Evolutionary conservation across 2,113 vertebrate species (phyloP), one percentile per base, ranked within the genome.

Genomic region (Lichenostomus cassidix): DNA sequence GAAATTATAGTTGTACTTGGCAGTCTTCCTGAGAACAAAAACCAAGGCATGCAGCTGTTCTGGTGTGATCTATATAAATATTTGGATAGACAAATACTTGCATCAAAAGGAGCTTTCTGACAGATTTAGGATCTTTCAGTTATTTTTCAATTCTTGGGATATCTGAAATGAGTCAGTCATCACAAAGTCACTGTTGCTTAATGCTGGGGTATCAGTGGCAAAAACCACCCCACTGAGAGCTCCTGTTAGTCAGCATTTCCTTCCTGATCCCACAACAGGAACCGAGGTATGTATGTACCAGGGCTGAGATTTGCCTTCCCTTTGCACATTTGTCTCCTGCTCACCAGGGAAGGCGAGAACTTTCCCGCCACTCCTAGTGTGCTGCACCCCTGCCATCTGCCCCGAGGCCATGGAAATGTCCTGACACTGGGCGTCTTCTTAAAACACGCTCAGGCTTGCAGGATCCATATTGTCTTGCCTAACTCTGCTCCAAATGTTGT

Each of bases 241-340:
- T 56, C 41, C 81, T 80, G 64, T 78, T 92, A 96, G 90, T 96
- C 90, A 94, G 90, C 91, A 84, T 64, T 97, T 97, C 92, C 94
- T 94, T 96, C 83, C 90, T 92, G 83, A 88, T 96, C 87, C 83
- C 83, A 84, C 33, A 1, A 62, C 88, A 93, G 68, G 87, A 85
- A 53, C 64, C 2, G 2, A 58, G 47, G 67, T 49, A 20, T 19
- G 55, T 64, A 74, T 52, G 46, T 44, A 80, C 35, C 53, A 31
- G 41, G 21, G 37, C 73, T 81, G 47, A 59, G 71, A 49, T 94
- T 89, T 16, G 7, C 71, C 41, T 63, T 74, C 73, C 42, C 71
- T 4, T 3, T 15, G 55, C 65, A n/a, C 15, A 1, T 17, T 83
- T 60, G 71, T 33, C 50, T 76, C 73, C 63, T 27, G 52, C 50